Percentiles rank a stretch among this genome's conserved stretches.
These are phyloP conservation scores for Oopsacas minuta DNA, from an alignment of 37 sponge, comb jelly and placozoan genomes.

Conservation along the genomic window DNA sequence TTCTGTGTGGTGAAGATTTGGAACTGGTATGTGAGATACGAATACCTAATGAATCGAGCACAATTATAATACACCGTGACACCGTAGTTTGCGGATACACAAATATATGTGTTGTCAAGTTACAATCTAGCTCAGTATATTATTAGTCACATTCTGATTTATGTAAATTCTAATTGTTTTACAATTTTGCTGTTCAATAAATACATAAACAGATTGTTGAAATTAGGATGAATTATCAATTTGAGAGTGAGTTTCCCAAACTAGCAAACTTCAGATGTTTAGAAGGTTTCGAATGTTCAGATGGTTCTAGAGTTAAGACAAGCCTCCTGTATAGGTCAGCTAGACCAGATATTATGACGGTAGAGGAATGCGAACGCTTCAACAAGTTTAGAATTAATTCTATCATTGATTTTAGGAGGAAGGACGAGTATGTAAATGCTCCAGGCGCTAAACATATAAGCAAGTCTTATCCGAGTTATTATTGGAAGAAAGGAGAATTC, in stretches of 20 bases:
- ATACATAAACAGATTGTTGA: too few species aligned
- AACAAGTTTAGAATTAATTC: conserved; percentile 39
- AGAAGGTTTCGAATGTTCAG: conserved; percentile 13
- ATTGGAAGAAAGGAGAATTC: conserved; percentile 40
- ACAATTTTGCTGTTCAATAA: too few species aligned
- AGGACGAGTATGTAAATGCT: conserved; percentile 35
- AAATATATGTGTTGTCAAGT: background rate
- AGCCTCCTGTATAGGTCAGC: conserved; percentile 57
- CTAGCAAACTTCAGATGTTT: conserved; percentile 70
- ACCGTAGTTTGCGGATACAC: too few species aligned
- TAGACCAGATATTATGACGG: conserved; percentile 52
- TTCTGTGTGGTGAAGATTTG: too few species aligned
- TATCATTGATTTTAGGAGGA: conserved; percentile 51
- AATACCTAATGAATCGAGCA: too few species aligned
- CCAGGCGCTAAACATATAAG: conserved; percentile 46
- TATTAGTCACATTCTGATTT: background rate
- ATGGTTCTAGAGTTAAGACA: conserved; percentile 34
- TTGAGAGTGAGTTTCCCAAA: conserved; percentile 2
- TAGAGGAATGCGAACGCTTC: conserved; percentile 29
- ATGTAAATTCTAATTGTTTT: background rate
- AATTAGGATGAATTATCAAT: background rate
- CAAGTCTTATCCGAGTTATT: conserved; percentile 23
- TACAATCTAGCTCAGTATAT: background rate
- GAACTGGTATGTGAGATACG: too few species aligned
- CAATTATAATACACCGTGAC: too few species aligned